phyloP scores from a whole-genome alignment of 1,140 invertebrate genomes.

The Rhagoletis pomonella region DNA sequence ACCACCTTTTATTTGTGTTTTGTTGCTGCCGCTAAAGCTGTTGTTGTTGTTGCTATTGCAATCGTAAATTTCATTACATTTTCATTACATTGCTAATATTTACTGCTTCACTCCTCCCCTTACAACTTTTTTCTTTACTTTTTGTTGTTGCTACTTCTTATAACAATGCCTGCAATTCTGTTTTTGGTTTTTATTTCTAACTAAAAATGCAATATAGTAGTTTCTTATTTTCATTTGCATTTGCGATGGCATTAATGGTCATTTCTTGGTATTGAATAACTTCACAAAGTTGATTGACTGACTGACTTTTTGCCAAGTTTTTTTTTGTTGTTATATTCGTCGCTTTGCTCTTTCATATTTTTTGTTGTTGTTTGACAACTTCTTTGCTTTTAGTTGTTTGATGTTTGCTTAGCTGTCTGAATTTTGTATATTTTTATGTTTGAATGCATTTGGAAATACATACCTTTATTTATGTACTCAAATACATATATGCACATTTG shows the following conservation, averaged over 20 bases:
- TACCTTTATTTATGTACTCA: background rate
- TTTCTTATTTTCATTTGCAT: background rate
- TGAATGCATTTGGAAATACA: background rate
- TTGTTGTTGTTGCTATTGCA: background rate
- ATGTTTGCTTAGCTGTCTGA: background rate
- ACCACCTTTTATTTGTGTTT: background rate
- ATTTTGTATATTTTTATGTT: background rate
- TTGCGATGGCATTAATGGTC: slow-evolving; percentile 2
- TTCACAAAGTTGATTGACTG: slow-evolving; percentile 28
- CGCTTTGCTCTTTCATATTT: background rate
- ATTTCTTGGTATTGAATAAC: slow-evolving; percentile 41
- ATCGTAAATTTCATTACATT: background rate
- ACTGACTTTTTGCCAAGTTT: background rate
- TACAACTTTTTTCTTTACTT: background rate
- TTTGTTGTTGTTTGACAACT: background rate
- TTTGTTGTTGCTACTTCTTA: too few species aligned
- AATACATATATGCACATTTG: background rate
- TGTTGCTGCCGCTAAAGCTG: background rate
- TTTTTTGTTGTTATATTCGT: background rate
- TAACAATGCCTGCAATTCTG: too few species aligned
- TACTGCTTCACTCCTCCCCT: background rate
- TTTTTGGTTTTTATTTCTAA: background rate
- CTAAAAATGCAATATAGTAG: background rate
- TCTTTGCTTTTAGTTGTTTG: too few species aligned
- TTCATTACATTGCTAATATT: background rate